Conservation (phyloP, 2,888 invertebrate species). For the Lasioglossum figueresi region DNA sequence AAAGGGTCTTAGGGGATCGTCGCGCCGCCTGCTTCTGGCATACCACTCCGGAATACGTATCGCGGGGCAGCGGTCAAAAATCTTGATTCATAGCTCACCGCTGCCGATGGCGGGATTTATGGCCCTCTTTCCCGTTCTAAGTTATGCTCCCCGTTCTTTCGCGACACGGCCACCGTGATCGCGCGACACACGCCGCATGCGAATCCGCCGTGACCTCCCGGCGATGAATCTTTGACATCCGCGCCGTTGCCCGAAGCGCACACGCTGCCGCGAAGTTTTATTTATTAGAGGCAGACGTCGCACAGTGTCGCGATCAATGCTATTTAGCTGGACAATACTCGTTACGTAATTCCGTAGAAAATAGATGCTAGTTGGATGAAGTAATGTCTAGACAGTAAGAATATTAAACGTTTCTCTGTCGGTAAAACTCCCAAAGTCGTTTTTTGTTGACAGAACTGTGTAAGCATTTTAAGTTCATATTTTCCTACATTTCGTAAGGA, state of each 20-base stretch:
- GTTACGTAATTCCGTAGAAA: too few species aligned
- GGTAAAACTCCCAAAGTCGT: too few species aligned
- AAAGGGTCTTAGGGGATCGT: conserved; percentile 1
- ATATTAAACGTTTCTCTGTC: too few species aligned
- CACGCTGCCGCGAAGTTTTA: neutral
- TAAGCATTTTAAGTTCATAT: too few species aligned
- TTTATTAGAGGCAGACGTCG: neutral
- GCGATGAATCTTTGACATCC: conserved; percentile 45
- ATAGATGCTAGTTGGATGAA: too few species aligned
- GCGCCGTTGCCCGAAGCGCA: conserved; percentile 5
- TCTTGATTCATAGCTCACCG: conserved; percentile 76
- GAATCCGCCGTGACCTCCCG: conserved; percentile 52
- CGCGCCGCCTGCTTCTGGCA: neutral
- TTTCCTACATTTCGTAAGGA: too few species aligned
- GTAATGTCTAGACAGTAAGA: too few species aligned
- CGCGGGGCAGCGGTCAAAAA: conserved; percentile 61
- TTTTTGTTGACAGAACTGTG: too few species aligned
- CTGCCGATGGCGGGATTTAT: conserved; percentile 76
- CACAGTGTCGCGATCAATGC: too few species aligned
- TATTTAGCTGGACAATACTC: too few species aligned
- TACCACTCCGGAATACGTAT: neutral
- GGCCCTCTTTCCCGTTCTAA: conserved; percentile 64
- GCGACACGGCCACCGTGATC: conserved; percentile 30
- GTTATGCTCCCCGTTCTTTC: conserved; percentile 62
- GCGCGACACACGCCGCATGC: conserved; percentile 57